Percentiles rank a stretch among this genome's conserved stretches.
These are phyloP conservation scores for Ptychadena robeensis DNA, from an alignment of 2,797 vertebrate species.

Conservation along the genomic window DNA sequence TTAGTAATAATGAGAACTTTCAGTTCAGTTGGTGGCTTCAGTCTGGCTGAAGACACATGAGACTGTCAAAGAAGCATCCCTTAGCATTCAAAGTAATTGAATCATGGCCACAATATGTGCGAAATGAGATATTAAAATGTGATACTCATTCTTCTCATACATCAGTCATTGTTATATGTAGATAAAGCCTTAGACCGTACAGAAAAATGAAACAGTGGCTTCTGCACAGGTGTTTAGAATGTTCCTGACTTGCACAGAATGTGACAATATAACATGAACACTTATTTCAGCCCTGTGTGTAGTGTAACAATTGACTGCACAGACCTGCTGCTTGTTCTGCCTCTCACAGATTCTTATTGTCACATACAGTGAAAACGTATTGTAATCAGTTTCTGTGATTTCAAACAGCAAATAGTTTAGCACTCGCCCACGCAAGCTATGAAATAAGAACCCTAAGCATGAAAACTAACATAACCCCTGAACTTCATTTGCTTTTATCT, in stretches of 20 bases:
- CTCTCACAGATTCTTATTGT: not conserved
- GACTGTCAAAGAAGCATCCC: slow-evolving; percentile 23
- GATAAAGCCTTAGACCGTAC: not conserved
- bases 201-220: not conserved
- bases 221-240: slow-evolving; percentile 1
- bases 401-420: not conserved
- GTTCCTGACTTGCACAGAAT: slow-evolving; percentile 2
- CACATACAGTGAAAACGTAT: not conserved
- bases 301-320: not conserved
- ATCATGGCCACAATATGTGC: slow-evolving; percentile 10
- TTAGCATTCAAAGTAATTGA: slow-evolving; percentile 18
- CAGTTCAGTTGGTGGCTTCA: slow-evolving; percentile 9
- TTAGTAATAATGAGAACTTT: slow-evolving; percentile 32
- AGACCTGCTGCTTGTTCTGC: not conserved
- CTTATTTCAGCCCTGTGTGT: not conserved
- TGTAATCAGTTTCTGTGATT: not conserved
- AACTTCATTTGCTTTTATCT: slow-evolving; percentile 32
- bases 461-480: slow-evolving; percentile 3
- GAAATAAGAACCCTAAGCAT: not conserved
- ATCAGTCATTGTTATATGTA: slow-evolving; percentile 3
- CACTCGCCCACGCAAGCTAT: not conserved
- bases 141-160: not conserved
- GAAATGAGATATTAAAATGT: slow-evolving; percentile 20
- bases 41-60: not conserved
- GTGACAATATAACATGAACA: not conserved